These are phyloP conservation scores for Parasteatoda lunata DNA, from an alignment of 2,888 invertebrate genomes.

Conservation along the genomic window DNA sequence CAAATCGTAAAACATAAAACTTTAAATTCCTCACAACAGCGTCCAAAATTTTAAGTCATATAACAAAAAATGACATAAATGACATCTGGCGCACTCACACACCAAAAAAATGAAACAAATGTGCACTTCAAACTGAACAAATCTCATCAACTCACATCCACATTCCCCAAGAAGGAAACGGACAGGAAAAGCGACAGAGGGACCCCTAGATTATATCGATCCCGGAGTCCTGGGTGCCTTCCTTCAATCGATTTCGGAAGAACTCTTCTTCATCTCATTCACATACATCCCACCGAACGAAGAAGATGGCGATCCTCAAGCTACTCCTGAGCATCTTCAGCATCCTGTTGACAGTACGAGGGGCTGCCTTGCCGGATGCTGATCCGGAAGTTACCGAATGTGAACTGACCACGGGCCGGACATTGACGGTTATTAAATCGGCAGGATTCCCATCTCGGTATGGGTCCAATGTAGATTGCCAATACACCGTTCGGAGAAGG, in stretches of 20 bases:
- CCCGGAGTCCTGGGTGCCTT: slow-evolving; percentile 11
- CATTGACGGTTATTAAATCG: slow-evolving; percentile 67
- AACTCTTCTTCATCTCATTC: background rate
- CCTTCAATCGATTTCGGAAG: background rate
- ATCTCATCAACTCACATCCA: slow-evolving; percentile 3
- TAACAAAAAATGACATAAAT: too few relatives aligned
- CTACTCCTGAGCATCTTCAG: background rate
- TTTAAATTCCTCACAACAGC: too few relatives aligned
- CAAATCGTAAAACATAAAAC: too few relatives aligned
- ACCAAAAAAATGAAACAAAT: too few relatives aligned
- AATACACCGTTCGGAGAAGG: slow-evolving; percentile 55
- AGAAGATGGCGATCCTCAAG: slow-evolving; percentile 3
- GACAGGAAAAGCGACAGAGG: background rate
- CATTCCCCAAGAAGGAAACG: background rate
- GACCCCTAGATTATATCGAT: slow-evolving; percentile 66
- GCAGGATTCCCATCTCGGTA: slow-evolving; percentile 61
- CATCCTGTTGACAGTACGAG: background rate
- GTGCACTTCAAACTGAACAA: background rate
- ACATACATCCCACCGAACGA: background rate
- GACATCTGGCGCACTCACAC: too few relatives aligned
- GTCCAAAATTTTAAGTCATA: too few relatives aligned
- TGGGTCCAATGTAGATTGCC: slow-evolving; percentile 63
- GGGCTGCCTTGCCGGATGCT: background rate
- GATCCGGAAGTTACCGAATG: slow-evolving; percentile 45
- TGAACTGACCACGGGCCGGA: slow-evolving; percentile 61